phyloP scores from a whole-genome alignment of 2,113 vertebrate species.

The Herpetotheres cachinnans region DNA sequence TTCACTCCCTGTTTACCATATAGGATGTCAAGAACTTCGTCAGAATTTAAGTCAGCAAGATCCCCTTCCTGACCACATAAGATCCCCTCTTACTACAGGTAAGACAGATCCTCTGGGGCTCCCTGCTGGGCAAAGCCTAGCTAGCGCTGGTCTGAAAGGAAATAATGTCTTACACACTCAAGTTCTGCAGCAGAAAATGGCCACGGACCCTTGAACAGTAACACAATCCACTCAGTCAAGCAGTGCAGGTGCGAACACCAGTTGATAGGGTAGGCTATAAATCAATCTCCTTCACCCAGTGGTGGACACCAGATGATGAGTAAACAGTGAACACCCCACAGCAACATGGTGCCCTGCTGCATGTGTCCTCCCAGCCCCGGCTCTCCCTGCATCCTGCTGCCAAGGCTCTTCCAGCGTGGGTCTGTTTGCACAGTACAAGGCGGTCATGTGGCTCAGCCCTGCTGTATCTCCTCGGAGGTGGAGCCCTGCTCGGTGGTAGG shows the following conservation, averaged over 20 bases:
- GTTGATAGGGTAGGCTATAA: neutral
- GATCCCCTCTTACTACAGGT: neutral
- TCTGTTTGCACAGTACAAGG: neutral
- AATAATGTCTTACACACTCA: neutral
- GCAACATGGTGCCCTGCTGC: neutral
- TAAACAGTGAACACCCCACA: neutral
- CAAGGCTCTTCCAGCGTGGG: neutral
- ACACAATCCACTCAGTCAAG: neutral
- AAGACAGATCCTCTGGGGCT: neutral
- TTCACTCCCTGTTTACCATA: neutral
- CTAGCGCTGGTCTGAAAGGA: neutral
- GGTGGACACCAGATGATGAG: neutral
- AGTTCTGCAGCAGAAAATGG: neutral
- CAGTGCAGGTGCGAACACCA: neutral
- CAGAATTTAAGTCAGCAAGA: neutral
- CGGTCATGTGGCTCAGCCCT: neutral
- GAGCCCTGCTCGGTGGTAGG: neutral
- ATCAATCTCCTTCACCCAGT: neutral
- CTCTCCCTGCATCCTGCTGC: neutral
- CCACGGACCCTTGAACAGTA: rapidly evolving
- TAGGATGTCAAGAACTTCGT: neutral
- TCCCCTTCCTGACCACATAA: neutral
- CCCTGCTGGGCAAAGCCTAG: neutral
- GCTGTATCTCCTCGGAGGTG: neutral
- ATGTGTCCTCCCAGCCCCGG: neutral